Evolutionary conservation across 2,113 vertebrate species (phyloP).

Genomic region (Cacatua alba): DNA sequence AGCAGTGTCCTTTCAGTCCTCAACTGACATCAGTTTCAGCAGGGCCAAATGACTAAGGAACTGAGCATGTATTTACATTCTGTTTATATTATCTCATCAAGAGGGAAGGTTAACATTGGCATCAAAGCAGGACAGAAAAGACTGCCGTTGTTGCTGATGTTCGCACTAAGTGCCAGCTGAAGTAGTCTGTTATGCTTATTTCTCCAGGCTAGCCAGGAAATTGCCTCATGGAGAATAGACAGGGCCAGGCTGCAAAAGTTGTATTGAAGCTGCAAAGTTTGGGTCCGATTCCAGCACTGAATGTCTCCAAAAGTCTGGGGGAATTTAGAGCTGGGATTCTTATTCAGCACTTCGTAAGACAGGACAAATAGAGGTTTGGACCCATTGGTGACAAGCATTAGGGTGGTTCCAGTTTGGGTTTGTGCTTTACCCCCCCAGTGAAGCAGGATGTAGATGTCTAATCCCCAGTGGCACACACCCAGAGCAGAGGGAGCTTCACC

Average conservation of each 20-base stretch:
- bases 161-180: slow-evolving; percentile 21
- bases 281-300: not conserved
- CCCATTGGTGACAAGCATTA: accelerated
- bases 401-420: not conserved
- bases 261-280: not conserved
- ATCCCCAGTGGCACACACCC: not conserved
- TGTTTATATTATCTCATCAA: slow-evolving; percentile 40
- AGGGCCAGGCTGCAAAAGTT: slow-evolving; percentile 18
- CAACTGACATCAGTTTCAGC: not conserved
- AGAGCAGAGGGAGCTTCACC: not conserved
- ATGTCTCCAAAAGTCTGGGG: slow-evolving; percentile 31
- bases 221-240: slow-evolving; percentile 46
- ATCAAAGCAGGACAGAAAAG: slow-evolving; percentile 29
- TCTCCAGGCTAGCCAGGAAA: slow-evolving; percentile 63
- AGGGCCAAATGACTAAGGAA: slow-evolving; percentile 28
- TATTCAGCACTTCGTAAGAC: slow-evolving; percentile 13
- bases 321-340: not conserved
- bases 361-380: not conserved
- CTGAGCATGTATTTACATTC: slow-evolving; percentile 68
- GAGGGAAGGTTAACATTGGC: slow-evolving; percentile 38
- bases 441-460: not conserved
- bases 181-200: slow-evolving; percentile 55
- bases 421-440: not conserved
- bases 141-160: slow-evolving; percentile 39
- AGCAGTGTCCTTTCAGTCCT: not conserved